Conservation (phyloP, 1,140 invertebrate species). For the Leptopilina clavipes region DNA sequence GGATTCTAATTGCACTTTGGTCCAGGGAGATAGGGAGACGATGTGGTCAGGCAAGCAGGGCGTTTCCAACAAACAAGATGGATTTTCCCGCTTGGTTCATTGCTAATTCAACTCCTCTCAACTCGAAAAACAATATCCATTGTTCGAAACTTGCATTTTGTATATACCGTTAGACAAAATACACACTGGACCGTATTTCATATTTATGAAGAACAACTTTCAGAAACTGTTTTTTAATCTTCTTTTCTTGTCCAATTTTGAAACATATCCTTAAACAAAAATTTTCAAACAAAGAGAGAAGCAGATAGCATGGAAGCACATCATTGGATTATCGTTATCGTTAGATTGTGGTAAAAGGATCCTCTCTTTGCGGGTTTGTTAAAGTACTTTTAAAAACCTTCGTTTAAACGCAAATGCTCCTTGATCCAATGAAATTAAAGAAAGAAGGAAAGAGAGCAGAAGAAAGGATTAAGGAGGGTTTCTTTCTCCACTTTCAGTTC, state of each 20-base stretch:
- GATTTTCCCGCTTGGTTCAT: constrained; percentile 21
- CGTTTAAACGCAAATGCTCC: constrained; percentile 36
- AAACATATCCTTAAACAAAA: background rate
- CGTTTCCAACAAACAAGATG: constrained; percentile 14
- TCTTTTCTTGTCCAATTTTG: background rate
- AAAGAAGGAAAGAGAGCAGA: background rate
- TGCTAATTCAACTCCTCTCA: constrained; percentile 3
- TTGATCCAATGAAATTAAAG: constrained; percentile 25
- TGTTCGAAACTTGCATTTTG: background rate
- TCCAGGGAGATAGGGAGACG: background rate
- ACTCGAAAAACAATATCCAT: background rate
- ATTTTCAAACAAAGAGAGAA: constrained; percentile 35
- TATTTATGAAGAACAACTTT: no score
- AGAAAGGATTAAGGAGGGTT: background rate
- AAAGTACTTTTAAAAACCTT: constrained; percentile 39
- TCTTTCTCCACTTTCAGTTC: background rate
- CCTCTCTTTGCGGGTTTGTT: constrained; percentile 41
- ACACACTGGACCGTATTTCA: no score
- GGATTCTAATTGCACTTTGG: constrained; percentile 24
- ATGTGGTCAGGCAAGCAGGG: constrained; percentile 8
- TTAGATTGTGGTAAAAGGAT: constrained; percentile 46
- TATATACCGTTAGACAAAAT: no score
- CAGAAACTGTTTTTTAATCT: no score
- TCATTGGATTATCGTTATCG: constrained; percentile 53
- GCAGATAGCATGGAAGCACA: constrained; percentile 46